A percentile compares a stretch with the other conserved stretches of the same genome.
Conservation (phyloP, 1,140 invertebrate genomes). For the Yoshiicerus persimilis region DNA sequence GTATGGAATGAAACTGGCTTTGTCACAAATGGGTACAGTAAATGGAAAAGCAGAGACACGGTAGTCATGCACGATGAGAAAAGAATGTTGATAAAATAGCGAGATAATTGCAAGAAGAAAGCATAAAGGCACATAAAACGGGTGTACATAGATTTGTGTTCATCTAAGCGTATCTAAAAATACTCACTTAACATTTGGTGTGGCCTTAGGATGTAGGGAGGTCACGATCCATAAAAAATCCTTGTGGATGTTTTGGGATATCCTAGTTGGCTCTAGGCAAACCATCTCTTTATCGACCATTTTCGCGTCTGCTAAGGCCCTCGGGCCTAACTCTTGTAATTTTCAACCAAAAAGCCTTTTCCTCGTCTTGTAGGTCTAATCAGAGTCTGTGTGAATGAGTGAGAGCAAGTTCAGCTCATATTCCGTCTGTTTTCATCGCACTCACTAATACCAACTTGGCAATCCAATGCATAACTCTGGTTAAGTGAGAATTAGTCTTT, state of each 20-base stretch:
- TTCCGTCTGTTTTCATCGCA: neutral
- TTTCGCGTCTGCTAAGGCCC: conserved; percentile 33
- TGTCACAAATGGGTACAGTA: neutral
- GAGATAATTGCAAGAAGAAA: neutral
- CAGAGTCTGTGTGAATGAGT: neutral
- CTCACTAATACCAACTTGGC: neutral
- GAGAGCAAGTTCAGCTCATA: neutral
- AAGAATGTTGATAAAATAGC: neutral
- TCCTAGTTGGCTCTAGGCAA: conserved; percentile 46
- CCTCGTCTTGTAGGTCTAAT: neutral
- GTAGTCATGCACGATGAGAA: neutral
- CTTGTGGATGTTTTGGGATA: conserved; percentile 38
- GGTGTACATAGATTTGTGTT: neutral
- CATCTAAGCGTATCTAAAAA: conserved; percentile 26
- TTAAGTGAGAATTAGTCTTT: no score
- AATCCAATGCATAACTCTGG: no score
- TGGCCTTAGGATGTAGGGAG: conserved; percentile 28
- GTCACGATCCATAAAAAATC: conserved; percentile 36
- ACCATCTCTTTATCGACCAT: conserved; percentile 32
- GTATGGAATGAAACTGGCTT: neutral
- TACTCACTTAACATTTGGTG: neutral
- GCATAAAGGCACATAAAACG: neutral
- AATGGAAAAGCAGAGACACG: neutral
- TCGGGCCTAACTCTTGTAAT: conserved; percentile 26
- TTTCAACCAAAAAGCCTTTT: conserved; percentile 39